Conservation (phyloP, 30 jellyfish, hydroid and myxozoan genomes). For the Pseudorhiza aurosa region DNA sequence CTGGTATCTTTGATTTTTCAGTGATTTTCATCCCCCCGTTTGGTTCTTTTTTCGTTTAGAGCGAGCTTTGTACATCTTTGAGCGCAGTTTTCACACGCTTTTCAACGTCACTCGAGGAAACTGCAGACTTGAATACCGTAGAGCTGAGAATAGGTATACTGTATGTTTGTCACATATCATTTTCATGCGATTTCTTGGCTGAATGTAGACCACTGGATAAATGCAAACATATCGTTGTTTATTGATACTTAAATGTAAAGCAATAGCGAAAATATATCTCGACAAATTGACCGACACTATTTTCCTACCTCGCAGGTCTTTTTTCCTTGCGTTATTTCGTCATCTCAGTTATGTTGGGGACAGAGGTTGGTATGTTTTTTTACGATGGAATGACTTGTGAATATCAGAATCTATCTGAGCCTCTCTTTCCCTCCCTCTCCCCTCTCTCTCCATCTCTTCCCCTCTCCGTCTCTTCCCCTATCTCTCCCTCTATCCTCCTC, state of each 20-base stretch:
- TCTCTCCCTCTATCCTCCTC: neutral
- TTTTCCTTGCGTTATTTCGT: constrained; percentile 95
- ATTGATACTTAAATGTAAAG: too few relatives aligned
- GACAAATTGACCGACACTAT: neutral
- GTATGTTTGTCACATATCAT: neutral
- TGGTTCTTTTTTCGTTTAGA: too few relatives aligned
- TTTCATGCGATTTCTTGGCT: neutral
- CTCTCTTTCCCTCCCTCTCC: neutral
- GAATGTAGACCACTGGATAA: too few relatives aligned
- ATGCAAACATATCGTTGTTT: too few relatives aligned
- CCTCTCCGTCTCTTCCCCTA: neutral
- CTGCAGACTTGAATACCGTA: constrained; percentile 83
- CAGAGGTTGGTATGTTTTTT: constrained; percentile 65
- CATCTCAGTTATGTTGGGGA: constrained; percentile 77
- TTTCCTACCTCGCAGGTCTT: constrained; percentile 64
- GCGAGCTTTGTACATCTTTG: constrained; percentile 85
- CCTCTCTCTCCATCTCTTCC: neutral
- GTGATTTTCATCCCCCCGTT: too few relatives aligned
- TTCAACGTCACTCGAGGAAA: constrained; percentile 84
- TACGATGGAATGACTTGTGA: neutral
- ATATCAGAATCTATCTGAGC: neutral
- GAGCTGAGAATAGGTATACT: constrained; percentile 89
- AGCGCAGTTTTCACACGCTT: constrained; percentile 84
- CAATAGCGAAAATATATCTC: too few relatives aligned
- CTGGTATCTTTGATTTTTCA: too few relatives aligned